Base-by-base conservation (phyloP, 2,113 vertebrate genomes). In the Mungos mungo region DNA sequence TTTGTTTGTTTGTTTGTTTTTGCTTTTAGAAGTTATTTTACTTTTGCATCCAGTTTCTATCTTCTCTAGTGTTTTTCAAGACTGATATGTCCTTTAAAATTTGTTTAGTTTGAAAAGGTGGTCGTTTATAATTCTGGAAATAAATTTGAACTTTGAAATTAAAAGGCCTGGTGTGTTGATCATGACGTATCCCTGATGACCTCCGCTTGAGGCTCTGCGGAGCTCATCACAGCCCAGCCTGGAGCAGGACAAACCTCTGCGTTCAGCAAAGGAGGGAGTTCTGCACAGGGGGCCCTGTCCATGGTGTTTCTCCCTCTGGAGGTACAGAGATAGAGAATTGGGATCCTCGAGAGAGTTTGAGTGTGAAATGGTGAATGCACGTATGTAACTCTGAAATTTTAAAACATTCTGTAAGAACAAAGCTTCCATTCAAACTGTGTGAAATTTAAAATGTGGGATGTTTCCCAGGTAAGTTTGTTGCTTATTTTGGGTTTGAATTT, bases 111-210 rank as follows among this genome's bases (percentile, higher is more conserved):
- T 65, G 35, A 72, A 85, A 96, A 83, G 15, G 69, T 72, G 60
- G 35, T 57, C 66, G 79, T 94, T 90, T 72, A 79, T 68, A 87
- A 93, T 91, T 84, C 86, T 25, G 29, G 69, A 79, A 76, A 35
- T 80, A 92, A 35, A 88, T 91, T 83, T 83, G 14, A 52, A 90
- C 86, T 96, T 93, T 77, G 50, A 79, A 96, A 80, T 93, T 1
- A 81, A 82, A 83, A 68, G 52, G 7, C 6, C 11, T 60, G 33
- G 57, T 72, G 52, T 35, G 13, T 15, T 92, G 35, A 31, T 50
- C 4, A 13, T 79, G 76, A 94, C 14, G 71, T 29, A 25, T 77
- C 29, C 60, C 52, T 79, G 82, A 18, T 27, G 50, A 72, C 33
- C 23, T 91, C 45, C n/a, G 29, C 69, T 47, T 31, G 69, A 72